Percentiles rank a stretch among this genome's conserved stretches.
These are phyloP conservation scores for Drosophila vallismaia DNA, from an alignment of 2,888 invertebrate species.

Conservation along the genomic window DNA sequence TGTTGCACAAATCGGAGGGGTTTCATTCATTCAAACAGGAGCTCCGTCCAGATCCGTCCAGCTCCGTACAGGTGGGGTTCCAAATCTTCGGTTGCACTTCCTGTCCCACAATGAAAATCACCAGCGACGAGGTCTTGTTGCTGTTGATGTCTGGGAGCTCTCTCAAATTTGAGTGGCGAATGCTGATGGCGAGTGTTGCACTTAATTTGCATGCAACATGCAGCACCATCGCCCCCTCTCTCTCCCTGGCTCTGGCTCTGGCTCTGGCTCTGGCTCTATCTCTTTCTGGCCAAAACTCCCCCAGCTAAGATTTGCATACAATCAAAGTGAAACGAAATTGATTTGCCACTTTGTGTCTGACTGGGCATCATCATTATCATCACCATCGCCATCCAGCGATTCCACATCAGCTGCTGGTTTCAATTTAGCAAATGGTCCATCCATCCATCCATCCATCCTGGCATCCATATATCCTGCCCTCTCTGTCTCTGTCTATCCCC, in stretches of 20 bases:
- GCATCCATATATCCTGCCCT: constrained; percentile 23
- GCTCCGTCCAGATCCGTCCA: neutral
- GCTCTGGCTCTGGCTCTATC: too few species aligned
- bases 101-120: constrained; percentile 31
- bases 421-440: constrained; percentile 70
- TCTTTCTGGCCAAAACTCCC: constrained; percentile 30
- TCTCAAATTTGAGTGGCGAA: constrained; percentile 8
- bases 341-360: constrained; percentile 66
- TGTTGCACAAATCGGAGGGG: constrained; percentile 31
- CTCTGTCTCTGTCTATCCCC: constrained; percentile 3
- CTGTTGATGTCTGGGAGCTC: neutral
- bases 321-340: constrained; percentile 75
- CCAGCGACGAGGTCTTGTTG: constrained; percentile 2
- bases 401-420: constrained; percentile 47
- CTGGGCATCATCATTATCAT: constrained; percentile 41
- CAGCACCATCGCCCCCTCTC: constrained; percentile 33
- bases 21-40: constrained; percentile 1
- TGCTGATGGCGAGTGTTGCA: constrained; percentile 67
- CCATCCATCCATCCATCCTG: neutral
- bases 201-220: constrained; percentile 77
- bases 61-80: neutral
- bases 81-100: constrained; percentile 41
- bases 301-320: constrained; percentile 72
- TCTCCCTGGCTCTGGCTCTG: neutral
- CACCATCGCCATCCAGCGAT: neutral